Base-by-base conservation (phyloP, 2,113 vertebrate species). In the Cromileptes altivelis region DNA sequence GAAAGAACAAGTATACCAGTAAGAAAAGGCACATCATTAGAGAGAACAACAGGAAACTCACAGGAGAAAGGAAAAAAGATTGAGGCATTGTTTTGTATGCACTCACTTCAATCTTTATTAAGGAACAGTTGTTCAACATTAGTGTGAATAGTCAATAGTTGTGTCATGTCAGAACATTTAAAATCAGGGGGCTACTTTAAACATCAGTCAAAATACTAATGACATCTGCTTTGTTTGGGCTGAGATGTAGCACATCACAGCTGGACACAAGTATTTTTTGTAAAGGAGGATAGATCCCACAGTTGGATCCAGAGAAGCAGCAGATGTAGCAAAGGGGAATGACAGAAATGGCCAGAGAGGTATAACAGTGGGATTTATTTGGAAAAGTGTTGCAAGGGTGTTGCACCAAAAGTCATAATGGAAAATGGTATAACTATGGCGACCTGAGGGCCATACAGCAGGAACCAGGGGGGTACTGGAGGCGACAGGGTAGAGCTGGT, bases 101-200 rank as follows among this genome's bases (percentile, higher is more conserved):
- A 90, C 74, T 93, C 83, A 93, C 89, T 77, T 94, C 88, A 94
- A 93, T 94, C 93, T 96, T 96, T 95, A 96, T 96, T 96, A 92
- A 88, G 70, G 74, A 88, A 87, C 79, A 85, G 58, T 81, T 74
- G 84, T 60, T 82, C 80, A 88, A 91, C 85, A 93, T 88, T 72
- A 70, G 68, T 85, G 67, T 80, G 23, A 86, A 89, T 77, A 50
- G 64, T 82, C 78, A 88, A 86, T n/a, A 73, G 53, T 64, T 78
- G 37, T 78, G 55, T 91, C 70, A 67, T 62, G 65, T 85, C 30
- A 70, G 73, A 69, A 91, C 76, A 82, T 68, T 62, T 47, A 27
- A 17, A 60, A 62, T 64, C 42, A 42, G 9, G 21, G 58, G 58
- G 60, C 45, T 14, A 30, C 27, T 73, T 17, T 52, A 47, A 47